Conservation (phyloP, 2,888 invertebrate genomes). For the Trissonchulus latispiculum region DNA sequence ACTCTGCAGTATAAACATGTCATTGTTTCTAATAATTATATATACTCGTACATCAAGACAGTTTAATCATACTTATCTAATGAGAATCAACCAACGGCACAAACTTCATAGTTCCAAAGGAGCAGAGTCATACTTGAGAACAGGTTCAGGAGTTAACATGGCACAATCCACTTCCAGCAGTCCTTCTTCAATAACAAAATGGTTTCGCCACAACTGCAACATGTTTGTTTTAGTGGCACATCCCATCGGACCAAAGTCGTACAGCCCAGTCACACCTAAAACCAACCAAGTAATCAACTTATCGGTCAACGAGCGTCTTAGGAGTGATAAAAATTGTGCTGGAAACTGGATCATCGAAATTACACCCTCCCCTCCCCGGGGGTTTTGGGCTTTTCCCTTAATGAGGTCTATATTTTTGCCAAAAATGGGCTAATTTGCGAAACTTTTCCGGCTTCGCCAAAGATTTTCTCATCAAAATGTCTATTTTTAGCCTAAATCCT, state of each 20-base stretch:
- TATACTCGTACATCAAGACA: not conserved
- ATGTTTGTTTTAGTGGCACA: slow-evolving; percentile 94
- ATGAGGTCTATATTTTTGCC: no score
- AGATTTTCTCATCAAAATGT: no score
- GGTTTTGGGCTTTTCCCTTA: no score
- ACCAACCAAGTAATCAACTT: not conserved
- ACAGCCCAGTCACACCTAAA: slow-evolving; percentile 62
- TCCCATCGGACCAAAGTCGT: slow-evolving; percentile 99
- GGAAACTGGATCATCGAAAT: no score
- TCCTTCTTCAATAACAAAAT: slow-evolving; percentile 91
- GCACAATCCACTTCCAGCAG: slow-evolving; percentile 99
- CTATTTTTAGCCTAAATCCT: no score
- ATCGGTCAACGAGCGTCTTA: slow-evolving; percentile 11
- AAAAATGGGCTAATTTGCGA: no score
- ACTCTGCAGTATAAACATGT: no score
- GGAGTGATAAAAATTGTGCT: slow-evolving; percentile 6
- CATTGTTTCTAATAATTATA: no score
- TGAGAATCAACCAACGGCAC: slow-evolving; percentile 4
- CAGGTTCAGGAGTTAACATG: slow-evolving; percentile 89
- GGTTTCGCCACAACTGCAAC: slow-evolving; percentile 80
- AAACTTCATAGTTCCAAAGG: no score
- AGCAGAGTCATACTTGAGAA: slow-evolving; percentile 72
- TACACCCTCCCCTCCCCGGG: not conserved
- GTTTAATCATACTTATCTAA: not conserved
- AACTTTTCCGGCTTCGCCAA: no score